Evolutionary conservation across 1,140 invertebrate genomes (phyloP).

Genomic region (Drosophila parabipectinata): DNA sequence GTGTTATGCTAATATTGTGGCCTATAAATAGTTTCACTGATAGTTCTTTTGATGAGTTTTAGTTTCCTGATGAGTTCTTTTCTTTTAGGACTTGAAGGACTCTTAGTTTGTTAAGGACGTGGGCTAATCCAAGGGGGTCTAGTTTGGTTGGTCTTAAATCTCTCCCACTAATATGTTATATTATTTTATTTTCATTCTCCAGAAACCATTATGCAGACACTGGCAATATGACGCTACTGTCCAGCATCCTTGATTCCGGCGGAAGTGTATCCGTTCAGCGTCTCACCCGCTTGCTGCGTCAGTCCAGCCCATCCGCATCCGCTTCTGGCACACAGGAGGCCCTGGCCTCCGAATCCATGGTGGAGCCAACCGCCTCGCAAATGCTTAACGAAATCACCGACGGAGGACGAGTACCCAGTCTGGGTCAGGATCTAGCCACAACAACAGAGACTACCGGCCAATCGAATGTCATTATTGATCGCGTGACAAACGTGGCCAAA

Average conservation of each 20-base stretch:
- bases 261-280: constrained; percentile 23
- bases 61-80: too few relatives aligned
- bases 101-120: too few relatives aligned
- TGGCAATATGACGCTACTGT: constrained; percentile 36
- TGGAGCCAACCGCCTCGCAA: constrained; percentile 33
- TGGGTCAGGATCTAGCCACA: constrained; percentile 8
- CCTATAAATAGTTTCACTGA: neutral
- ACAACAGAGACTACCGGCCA: constrained; percentile 16
- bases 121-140: too few relatives aligned
- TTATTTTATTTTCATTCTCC: neutral
- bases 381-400: neutral
- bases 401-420: constrained; percentile 3
- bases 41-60: neutral
- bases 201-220: constrained; percentile 10
- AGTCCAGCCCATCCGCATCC: constrained; percentile 18
- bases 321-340: constrained; percentile 3
- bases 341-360: neutral
- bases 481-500: constrained; percentile 39
- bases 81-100: too few relatives aligned
- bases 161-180: neutral
- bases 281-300: constrained; percentile 22
- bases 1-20: constrained; percentile 13
- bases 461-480: constrained; percentile 27
- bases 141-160: too few relatives aligned
- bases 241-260: constrained; percentile 16